Evolutionary conservation across 2,888 invertebrate genomes (phyloP), one percentile per base, ranked within the genome.

Genomic region (Pyrrhia umbra): DNA sequence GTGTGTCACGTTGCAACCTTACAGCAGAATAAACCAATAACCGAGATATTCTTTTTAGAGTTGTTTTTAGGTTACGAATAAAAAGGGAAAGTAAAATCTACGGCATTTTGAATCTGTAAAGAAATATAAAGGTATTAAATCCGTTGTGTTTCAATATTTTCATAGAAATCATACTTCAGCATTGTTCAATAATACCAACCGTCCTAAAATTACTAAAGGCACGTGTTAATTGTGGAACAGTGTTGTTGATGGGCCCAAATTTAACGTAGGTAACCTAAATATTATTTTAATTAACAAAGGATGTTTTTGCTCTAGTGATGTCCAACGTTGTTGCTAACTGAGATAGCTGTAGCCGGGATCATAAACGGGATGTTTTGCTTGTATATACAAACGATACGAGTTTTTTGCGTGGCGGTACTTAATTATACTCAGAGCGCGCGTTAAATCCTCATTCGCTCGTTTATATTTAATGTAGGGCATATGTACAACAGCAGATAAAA

Each of bases 401-500:
- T 9, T 34, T 58, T 68, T 70, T 40, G 27, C n/a, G 47, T 43
- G 42, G 18, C 39, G 39, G 34, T 55, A 52, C 68, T 68, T 51
- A 72, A 72, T 72, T 50, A 58, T 68, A 68, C 57, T 58, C 50
- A 51, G 39, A 42, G 46, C 50, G 34, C n/a, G 13, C 57, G 39
- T 68, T 71, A 62, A 71, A 58, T 71, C 57, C 63, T 46, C 10
- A 68, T 72, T 63, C 63, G 51, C 51, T 46, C 46, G 54, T 51
- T 68, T 63, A 68, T 62, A 71, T 25, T 58, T 21, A 40, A 71
- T 62, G 30, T 71, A 58, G 50, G 30, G 23, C 20, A 37, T 43
- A 46, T 45, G 30, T 51, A 58, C 40, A 15, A n/a, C 23, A 42
- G 25, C 57, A 68, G 63, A 72, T 72, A 72, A 72, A 68, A 72